These are phyloP conservation scores for Daubentonia madagascariensis DNA, from an alignment of 2,113 vertebrate genomes.

Conservation along the genomic window DNA sequence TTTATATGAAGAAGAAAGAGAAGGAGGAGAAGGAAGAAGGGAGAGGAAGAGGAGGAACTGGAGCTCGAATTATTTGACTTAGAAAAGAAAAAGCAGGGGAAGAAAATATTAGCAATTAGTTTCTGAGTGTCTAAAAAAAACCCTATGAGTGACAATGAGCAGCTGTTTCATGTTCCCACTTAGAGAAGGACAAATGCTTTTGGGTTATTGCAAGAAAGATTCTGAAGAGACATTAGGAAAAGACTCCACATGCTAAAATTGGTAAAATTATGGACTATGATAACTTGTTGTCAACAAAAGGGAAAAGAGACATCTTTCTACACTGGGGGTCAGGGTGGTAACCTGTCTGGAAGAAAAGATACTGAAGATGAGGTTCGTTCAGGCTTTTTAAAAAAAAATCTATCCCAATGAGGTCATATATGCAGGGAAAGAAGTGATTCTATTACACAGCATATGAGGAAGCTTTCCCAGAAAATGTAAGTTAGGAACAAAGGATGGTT, in stretches of 20 bases:
- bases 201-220: background rate
- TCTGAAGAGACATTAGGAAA: background rate
- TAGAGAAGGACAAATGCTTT: conserved; percentile 27
- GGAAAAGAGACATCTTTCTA: background rate
- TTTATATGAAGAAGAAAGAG: background rate
- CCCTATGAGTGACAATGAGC: conserved; percentile 18
- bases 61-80: background rate
- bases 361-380: background rate
- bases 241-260: background rate
- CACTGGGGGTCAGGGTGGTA: background rate
- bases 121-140: conserved; percentile 26
- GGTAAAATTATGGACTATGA: background rate
- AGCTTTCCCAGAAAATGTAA: background rate
- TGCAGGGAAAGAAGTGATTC: background rate
- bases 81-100: background rate
- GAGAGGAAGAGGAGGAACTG: background rate
- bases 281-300: background rate
- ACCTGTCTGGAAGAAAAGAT: background rate
- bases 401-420: background rate
- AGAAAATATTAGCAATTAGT: conserved; percentile 44
- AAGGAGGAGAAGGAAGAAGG: background rate
- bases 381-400: background rate
- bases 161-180: conserved; percentile 29
- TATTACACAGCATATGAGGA: background rate
- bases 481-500: background rate